Conservation (phyloP, 1,140 invertebrate species). For the Anastatus disparis region DNA sequence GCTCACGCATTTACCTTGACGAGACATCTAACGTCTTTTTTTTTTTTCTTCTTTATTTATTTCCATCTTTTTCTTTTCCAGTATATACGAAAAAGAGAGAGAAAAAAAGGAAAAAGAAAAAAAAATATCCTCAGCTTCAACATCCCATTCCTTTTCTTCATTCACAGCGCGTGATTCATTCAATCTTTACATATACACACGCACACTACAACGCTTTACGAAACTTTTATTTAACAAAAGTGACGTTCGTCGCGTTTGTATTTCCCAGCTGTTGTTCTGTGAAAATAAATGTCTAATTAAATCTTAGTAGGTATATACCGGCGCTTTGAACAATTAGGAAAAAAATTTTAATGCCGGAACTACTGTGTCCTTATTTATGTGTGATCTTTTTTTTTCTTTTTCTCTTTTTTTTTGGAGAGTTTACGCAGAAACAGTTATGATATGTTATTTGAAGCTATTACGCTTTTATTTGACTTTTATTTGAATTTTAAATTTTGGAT, state of each 20-base stretch:
- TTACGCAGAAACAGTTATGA: no score
- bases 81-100: background rate
- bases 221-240: constrained; percentile 4
- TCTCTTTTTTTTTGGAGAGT: no score
- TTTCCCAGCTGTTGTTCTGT: background rate
- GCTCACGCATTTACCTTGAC: no score
- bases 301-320: background rate
- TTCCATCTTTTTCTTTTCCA: background rate
- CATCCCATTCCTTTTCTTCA: background rate
- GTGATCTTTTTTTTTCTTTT: no score
- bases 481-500: no score
- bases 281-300: background rate
- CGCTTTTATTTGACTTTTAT: no score
- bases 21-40: no score
- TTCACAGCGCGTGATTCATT: constrained; percentile 29
- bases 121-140: background rate
- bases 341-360: background rate
- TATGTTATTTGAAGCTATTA: no score
- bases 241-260: background rate
- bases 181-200: no score
- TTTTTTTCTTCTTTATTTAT: no score
- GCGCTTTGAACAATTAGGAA: background rate
- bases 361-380: no score
- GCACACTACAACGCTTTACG: constrained; percentile 3
- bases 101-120: background rate